Base-by-base conservation (phyloP, 2,888 invertebrate genomes). In the Eilema depressum region DNA sequence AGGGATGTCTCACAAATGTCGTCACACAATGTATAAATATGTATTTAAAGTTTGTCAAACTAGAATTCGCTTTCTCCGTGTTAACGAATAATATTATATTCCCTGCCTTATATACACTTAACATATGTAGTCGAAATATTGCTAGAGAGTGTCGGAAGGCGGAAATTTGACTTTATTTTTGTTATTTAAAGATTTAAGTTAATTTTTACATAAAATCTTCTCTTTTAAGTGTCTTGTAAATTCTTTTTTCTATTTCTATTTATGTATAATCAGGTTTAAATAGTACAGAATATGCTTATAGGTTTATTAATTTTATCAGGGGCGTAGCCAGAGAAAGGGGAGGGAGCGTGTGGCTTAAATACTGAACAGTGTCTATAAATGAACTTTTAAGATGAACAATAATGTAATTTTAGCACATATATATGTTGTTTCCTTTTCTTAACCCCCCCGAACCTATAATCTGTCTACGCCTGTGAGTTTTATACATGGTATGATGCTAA, bases 111-210 rank as follows among this genome's bases (percentile, higher is more conserved):
- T 41, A 77, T 75, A 81, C 80, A 83, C 72, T 80, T 80, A 80
- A 61, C 69, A 85, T 87, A 85, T 85, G 78, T 92, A 92, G 91
- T 86, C 83, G 73, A 92, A 92, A 90, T 92, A 90, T 92, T 92
- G 91, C 92, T 89, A 81, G 90, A 76, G 25, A 66, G 59, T 66
- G 10, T 61, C 8, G 25, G 70, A 63, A 26, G 76, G 71, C 76
- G 73, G 76, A 57, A 33, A 25, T 68, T 66, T 66, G 59, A 73
- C 71, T 74, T 68, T 74, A 72, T 68, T 77, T 82, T 82, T 80
- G 73, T 82, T 70, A 71, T 61, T 62, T 65, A 67, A 71, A 68
- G 59, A 20, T 41, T 63, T 63, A 65, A 57, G 63, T 66, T 68
- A 72, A 63, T 28, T 20, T 57, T 81, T 73, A 71, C 62, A 69